These are phyloP conservation scores for Drepanosiphum platanoidis DNA, from an alignment of 2,888 invertebrate species.

Conservation along the genomic window DNA sequence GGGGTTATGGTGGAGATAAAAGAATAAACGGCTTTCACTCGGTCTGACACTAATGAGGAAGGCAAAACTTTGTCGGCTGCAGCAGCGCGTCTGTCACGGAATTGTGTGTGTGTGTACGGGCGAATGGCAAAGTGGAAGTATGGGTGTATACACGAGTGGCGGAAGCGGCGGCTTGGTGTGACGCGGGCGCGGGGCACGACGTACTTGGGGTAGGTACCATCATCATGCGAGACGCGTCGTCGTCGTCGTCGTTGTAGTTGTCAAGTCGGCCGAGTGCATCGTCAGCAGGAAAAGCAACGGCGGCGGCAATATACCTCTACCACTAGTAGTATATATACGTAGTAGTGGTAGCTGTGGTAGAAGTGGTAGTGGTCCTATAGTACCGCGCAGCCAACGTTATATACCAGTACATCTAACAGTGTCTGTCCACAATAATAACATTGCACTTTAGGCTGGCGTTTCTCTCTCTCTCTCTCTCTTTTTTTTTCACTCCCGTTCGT, in stretches of 20 bases:
- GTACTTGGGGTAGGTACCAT: constrained; percentile 5
- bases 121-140: not conserved
- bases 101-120: constrained; percentile 9
- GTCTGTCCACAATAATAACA: constrained; percentile 31
- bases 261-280: constrained; percentile 50
- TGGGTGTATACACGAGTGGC: not conserved
- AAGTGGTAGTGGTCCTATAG: not conserved
- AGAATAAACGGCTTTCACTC: constrained; percentile 47
- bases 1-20: constrained; percentile 44
- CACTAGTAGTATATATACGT: not conserved
- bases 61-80: constrained; percentile 41
- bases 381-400: not conserved
- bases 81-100: constrained; percentile 32
- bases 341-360: not conserved
- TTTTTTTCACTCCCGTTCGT: not conserved
- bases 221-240: constrained; percentile 33
- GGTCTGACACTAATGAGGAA: constrained; percentile 58
- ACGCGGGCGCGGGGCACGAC: not conserved
- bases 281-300: constrained; percentile 43
- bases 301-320: not conserved
- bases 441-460: constrained; percentile 32
- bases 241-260: constrained; percentile 28
- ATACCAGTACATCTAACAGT: not conserved
- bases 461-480: constrained; percentile 26
- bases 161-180: not conserved